Evolutionary conservation across 1,140 invertebrate genomes (phyloP), one percentile per base, ranked within the genome.

Genomic region (Latrodectus geometricus): DNA sequence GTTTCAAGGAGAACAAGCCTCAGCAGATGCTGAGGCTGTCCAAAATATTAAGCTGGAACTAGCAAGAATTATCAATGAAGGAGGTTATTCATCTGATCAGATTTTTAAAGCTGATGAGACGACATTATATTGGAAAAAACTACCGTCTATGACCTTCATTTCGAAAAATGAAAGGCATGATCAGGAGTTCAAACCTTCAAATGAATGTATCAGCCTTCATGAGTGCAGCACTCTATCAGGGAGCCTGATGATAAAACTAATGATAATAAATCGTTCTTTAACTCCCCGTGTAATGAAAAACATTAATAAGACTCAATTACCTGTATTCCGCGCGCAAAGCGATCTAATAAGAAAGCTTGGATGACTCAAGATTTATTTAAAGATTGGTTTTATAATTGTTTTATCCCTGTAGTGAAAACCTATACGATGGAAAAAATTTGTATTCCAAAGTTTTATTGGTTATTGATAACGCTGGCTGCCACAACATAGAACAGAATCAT

Each of bases 121-220:
- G 49, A 90, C 89, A 69, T 85, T 92, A 1, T 92, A 90, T 89
- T 92, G 92, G 91, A 92, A 92, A n/a, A 91, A 89, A 88, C 91
- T 92, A 90, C 91, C 92, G 80, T 89, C 88, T 87, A 85, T 89
- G 86, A 92, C 90, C 68, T 92, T 89, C 89, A 90, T 91, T 87
- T 89, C 89, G 14, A 88, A 90, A 88, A 88, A 89, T 74, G 90
- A 92, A 80, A 91, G 91, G 87, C 81, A 88, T 70, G 88, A 90
- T 79, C 89, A 89, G 20, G 91, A 91, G 68, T 91, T 90, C 89
- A 92, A 92, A 89, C 89, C 90, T 49, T 89, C 89, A 21, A 92
- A 92, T 88, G 91, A 92, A 89, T 89, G 91, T n/a, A 65, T 92
- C 5, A 92, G 91, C 87, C 88, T 93, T 79, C 85, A 91, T n/a